phyloP scores from a whole-genome alignment of 35 echinoderm and acorn worm species.

The Strongylocentrotus purpuratus region DNA sequence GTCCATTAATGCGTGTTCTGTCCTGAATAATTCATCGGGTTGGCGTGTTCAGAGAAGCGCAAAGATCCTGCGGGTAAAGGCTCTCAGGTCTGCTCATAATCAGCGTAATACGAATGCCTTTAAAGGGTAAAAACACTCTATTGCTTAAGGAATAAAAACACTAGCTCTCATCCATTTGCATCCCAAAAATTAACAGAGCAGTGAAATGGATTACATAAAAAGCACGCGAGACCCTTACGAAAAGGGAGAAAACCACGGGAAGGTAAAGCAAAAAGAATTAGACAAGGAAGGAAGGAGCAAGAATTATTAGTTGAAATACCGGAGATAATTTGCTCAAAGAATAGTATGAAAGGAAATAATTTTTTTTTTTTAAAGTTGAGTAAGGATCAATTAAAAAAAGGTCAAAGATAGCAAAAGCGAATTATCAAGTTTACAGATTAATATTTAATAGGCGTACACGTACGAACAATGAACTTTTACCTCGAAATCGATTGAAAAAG shows the following conservation, averaged over 20 bases:
- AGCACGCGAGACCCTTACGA: background rate
- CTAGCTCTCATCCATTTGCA: too few relatives aligned
- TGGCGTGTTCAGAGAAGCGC: conserved; percentile 14
- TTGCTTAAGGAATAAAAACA: background rate
- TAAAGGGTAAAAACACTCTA: background rate
- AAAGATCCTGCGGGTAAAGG: background rate
- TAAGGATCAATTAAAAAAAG: too few relatives aligned
- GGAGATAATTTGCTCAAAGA: too few relatives aligned
- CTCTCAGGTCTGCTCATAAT: background rate
- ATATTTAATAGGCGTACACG: too few relatives aligned
- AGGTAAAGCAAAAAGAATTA: background rate
- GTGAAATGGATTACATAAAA: background rate
- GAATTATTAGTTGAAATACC: too few relatives aligned
- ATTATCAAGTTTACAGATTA: too few relatives aligned
- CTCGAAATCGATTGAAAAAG: too few relatives aligned
- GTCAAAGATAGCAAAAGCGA: too few relatives aligned
- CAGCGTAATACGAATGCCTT: background rate
- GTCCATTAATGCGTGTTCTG: conserved; percentile 1
- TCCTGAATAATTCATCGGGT: background rate
- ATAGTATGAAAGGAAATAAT: too few relatives aligned
- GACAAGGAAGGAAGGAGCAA: background rate
- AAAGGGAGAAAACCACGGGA: background rate
- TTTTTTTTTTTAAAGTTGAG: too few relatives aligned
- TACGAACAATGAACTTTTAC: too few relatives aligned
- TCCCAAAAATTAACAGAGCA: background rate